phyloP scores from a whole-genome alignment of 2,113 vertebrate genomes.

The Gavialis gangeticus region DNA sequence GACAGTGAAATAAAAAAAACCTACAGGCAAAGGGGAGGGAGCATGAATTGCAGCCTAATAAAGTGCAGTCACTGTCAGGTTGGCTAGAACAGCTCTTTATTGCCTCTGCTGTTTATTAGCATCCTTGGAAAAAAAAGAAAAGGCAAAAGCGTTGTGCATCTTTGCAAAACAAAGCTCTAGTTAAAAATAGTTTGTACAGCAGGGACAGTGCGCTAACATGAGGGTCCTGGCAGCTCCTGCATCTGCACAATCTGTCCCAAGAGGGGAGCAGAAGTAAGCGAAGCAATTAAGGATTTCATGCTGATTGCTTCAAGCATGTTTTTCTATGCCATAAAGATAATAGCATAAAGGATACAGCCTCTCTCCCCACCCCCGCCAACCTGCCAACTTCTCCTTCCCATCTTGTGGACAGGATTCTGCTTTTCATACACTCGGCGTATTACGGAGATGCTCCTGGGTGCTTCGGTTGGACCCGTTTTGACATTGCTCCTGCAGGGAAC shows the following conservation, averaged over 20 bases:
- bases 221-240: conserved; percentile 82
- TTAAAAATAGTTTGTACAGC: conserved; percentile 71
- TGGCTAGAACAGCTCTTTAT: neutral
- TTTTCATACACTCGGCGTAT: neutral
- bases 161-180: conserved; percentile 78
- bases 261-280: conserved; percentile 87
- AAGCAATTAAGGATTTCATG: conserved; percentile 94
- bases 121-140: conserved; percentile 11
- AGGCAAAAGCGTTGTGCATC: conserved; percentile 68
- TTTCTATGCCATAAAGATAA: conserved; percentile 89
- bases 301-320: conserved; percentile 92
- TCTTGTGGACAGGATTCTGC: neutral
- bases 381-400: neutral
- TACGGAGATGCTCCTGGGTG: neutral
- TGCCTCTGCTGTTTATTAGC: conserved; percentile 63
- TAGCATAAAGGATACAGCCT: conserved; percentile 80
- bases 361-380: conserved; percentile 28
- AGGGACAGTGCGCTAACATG: conserved; percentile 74
- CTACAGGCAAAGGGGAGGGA: neutral
- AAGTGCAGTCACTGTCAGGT: neutral
- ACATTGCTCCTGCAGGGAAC: neutral
- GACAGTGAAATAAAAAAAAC: neutral
- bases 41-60: neutral
- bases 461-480: neutral
- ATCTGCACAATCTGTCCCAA: conserved; percentile 82